These are phyloP conservation scores for Drosophila ironensis DNA, from an alignment of 1,140 invertebrate genomes.

Conservation along the genomic window DNA sequence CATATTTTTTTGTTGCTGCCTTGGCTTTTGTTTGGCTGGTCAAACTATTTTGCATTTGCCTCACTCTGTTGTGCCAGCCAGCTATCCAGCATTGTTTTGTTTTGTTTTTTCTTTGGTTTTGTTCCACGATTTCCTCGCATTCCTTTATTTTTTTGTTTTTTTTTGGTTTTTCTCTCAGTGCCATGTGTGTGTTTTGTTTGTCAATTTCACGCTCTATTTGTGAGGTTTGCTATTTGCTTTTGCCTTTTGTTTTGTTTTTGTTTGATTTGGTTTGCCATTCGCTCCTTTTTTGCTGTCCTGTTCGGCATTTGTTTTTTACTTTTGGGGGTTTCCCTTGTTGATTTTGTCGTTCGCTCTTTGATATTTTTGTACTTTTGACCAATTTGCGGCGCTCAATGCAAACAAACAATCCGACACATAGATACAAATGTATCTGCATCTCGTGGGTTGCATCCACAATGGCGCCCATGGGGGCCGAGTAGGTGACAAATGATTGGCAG, in stretches of 20 bases:
- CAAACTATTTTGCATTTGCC: conserved; percentile 50
- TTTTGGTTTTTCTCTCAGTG: conserved; percentile 17
- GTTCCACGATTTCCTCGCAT: conserved; percentile 27
- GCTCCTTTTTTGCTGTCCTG: conserved; percentile 15
- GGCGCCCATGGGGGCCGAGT: background rate
- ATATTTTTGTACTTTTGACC: conserved; percentile 80
- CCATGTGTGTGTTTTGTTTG: conserved; percentile 50
- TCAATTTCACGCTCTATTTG: conserved; percentile 79
- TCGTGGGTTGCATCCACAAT: conserved; percentile 4
- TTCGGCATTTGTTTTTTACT: conserved; percentile 11
- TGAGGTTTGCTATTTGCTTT: conserved; percentile 75
- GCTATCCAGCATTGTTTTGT: conserved; percentile 13
- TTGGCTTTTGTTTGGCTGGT: conserved; percentile 5
- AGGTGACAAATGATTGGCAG: conserved; percentile 71
- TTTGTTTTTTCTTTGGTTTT: conserved; percentile 48
- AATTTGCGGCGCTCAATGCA: conserved; percentile 76
- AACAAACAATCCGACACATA: conserved; percentile 51
- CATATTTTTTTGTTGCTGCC: conserved; percentile 3
- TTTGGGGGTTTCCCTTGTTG: conserved; percentile 14
- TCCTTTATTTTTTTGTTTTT: conserved; percentile 14
- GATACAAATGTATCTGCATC: conserved; percentile 30
- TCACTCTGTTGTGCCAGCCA: too few species aligned
- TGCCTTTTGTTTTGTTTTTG: conserved; percentile 51
- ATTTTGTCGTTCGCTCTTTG: conserved; percentile 62
- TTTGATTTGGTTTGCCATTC: conserved; percentile 45